Evolutionary conservation across 2,888 invertebrate genomes (phyloP).

Genomic region (Pomacea canaliculata): DNA sequence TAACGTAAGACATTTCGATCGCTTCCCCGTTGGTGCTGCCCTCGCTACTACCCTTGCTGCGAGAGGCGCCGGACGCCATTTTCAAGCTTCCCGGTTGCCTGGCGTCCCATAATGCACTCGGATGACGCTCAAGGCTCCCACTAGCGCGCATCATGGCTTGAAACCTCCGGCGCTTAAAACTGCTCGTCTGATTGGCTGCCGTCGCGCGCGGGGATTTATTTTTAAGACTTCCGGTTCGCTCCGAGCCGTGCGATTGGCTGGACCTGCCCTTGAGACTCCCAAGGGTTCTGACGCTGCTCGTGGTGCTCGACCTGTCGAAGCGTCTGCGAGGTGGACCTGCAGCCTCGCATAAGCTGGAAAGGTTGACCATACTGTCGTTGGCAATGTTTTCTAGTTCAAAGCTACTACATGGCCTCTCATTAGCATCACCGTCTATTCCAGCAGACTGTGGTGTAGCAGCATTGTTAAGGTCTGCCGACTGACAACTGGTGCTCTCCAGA

Average conservation of each 20-base stretch:
- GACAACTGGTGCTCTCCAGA: not conserved
- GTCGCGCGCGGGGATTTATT: not conserved
- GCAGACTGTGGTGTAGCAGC: too few species aligned
- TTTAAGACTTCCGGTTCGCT: constrained; percentile 12
- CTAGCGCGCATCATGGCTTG: not conserved
- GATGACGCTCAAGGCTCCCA: constrained; percentile 18
- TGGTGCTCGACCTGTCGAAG: constrained; percentile 5
- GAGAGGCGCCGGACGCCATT: not conserved
- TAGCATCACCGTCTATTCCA: too few species aligned
- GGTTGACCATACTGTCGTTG: too few species aligned
- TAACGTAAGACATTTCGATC: not conserved
- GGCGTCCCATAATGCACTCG: constrained; percentile 23
- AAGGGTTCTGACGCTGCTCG: not conserved
- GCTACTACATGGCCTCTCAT: too few species aligned
- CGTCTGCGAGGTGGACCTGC: not conserved
- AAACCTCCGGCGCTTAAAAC: not conserved
- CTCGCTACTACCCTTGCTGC: not conserved
- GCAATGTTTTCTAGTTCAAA: too few species aligned
- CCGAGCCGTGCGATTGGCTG: not conserved
- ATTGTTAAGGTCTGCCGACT: not conserved
- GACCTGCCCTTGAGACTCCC: constrained; percentile 9
- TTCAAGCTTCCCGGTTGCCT: constrained; percentile 18
- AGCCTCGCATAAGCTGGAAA: not conserved
- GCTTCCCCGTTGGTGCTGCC: not conserved
- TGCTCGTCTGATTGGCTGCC: not conserved